These are phyloP conservation scores for Monochamus alternatus DNA, from an alignment of 2,888 invertebrate genomes.

Conservation along the genomic window DNA sequence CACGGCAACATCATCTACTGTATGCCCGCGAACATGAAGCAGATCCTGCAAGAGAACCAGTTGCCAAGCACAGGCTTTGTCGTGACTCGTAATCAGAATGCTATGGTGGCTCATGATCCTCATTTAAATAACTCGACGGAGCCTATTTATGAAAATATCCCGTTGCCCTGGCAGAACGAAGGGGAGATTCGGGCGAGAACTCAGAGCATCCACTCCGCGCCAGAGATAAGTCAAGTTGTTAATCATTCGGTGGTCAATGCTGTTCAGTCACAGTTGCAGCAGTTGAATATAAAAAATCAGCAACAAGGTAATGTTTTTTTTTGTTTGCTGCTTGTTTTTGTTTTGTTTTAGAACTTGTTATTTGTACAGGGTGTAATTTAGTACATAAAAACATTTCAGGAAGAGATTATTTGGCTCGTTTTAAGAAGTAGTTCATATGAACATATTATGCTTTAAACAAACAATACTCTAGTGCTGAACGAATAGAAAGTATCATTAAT, in stretches of 20 bases:
- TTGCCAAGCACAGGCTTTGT: slow-evolving; percentile 71
- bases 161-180: slow-evolving; percentile 77
- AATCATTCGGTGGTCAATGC: slow-evolving; percentile 64
- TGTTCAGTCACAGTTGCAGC: slow-evolving; percentile 61
- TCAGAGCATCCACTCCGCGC: slow-evolving; percentile 82
- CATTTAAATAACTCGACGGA: slow-evolving; percentile 74
- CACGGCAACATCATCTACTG: slow-evolving; percentile 78
- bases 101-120: slow-evolving; percentile 63
- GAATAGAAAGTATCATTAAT: too few relatives aligned
- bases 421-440: too few relatives aligned
- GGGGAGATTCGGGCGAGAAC: slow-evolving; percentile 72
- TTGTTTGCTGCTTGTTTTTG: not conserved
- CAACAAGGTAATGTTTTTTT: slow-evolving; percentile 45
- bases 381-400: too few relatives aligned
- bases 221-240: slow-evolving; percentile 72
- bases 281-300: slow-evolving; percentile 54
- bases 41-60: slow-evolving; percentile 69
- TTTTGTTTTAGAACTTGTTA: too few relatives aligned
- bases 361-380: too few relatives aligned
- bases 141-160: slow-evolving; percentile 88
- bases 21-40: slow-evolving; percentile 73
- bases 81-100: slow-evolving; percentile 72
- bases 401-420: too few relatives aligned
- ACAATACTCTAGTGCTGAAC: too few relatives aligned
- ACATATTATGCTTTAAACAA: too few relatives aligned